Evolutionary conservation across 2,797 vertebrate genomes (phyloP).

Genomic region (Hipposideros larvatus): DNA sequence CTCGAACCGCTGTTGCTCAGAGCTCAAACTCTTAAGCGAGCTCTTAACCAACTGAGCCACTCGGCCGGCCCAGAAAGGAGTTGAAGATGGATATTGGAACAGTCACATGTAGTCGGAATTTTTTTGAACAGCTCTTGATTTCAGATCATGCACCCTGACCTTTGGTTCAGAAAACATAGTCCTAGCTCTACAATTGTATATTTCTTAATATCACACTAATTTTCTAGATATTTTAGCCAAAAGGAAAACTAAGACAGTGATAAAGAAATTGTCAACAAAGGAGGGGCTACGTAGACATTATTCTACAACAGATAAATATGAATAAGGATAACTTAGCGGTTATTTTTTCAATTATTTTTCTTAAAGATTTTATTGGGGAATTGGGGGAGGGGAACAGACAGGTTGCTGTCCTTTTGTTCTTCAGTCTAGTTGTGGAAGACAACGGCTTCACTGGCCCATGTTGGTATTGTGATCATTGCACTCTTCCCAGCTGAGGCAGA

Average conservation of each 20-base stretch:
- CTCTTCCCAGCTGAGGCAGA: no score
- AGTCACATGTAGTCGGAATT: background rate
- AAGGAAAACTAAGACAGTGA: background rate
- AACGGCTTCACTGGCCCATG: no score
- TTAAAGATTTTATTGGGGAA: no score
- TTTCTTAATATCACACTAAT: background rate
- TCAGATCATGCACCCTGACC: background rate
- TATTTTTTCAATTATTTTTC: background rate
- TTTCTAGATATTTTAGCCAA: conserved; percentile 5
- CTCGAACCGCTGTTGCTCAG: no score
- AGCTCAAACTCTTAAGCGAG: no score
- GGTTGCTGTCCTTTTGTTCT: no score
- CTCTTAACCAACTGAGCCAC: no score
- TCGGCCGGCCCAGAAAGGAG: background rate
- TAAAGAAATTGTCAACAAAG: conserved; percentile 20
- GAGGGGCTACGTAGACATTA: background rate
- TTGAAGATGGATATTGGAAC: background rate
- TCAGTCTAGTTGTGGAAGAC: no score
- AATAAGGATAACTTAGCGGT: background rate
- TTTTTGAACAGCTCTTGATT: conserved; percentile 40
- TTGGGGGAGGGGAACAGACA: no score
- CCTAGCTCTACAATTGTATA: background rate
- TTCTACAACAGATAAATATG: background rate
- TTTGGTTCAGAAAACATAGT: conserved; percentile 38
- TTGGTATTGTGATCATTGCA: no score